These are phyloP conservation scores for Hirtodrosophila alboralis DNA, from an alignment of 2,888 invertebrate species.

Conservation along the genomic window DNA sequence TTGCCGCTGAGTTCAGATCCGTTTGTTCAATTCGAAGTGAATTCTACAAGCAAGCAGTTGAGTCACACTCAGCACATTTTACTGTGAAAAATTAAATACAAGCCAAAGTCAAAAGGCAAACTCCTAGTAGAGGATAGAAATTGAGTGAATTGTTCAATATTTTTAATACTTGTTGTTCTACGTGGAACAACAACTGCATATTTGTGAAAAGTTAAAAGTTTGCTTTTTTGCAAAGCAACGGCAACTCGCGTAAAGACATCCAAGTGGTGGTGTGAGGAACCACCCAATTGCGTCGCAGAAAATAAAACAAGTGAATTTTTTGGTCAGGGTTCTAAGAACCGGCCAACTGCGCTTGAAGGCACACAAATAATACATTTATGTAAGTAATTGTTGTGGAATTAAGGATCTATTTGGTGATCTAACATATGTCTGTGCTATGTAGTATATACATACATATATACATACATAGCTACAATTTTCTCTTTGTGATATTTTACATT, in stretches of 20 bases:
- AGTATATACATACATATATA: not conserved
- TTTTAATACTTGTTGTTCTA: conserved; percentile 46
- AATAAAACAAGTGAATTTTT: conserved; percentile 40
- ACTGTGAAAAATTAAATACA: conserved; percentile 47
- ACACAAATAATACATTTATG: conserved; percentile 47
- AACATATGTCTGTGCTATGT: too few species aligned
- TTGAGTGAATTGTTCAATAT: conserved; percentile 3
- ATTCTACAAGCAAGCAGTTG: conserved; percentile 62
- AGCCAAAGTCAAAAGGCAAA: conserved; percentile 15
- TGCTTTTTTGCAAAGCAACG: conserved; percentile 40
- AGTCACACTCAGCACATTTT: conserved; percentile 42
- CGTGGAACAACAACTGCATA: conserved; percentile 57
- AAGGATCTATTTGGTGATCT: not conserved
- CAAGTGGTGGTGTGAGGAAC: conserved; percentile 65
- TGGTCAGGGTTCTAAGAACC: conserved; percentile 56
- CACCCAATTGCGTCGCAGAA: conserved; percentile 60
- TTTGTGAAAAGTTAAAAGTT: conserved; percentile 17
- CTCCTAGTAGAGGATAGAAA: conserved; percentile 41
- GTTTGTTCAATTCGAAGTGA: conserved; percentile 51
- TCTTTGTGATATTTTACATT: conserved; percentile 17
- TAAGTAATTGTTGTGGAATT: conserved; percentile 41
- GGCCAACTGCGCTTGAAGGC: conserved; percentile 57
- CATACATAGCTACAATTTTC: too few species aligned
- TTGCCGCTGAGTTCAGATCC: conserved; percentile 6
- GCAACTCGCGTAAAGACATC: conserved; percentile 39